Conservation (phyloP, 2,888 invertebrate genomes). For the Lypha dubia region DNA sequence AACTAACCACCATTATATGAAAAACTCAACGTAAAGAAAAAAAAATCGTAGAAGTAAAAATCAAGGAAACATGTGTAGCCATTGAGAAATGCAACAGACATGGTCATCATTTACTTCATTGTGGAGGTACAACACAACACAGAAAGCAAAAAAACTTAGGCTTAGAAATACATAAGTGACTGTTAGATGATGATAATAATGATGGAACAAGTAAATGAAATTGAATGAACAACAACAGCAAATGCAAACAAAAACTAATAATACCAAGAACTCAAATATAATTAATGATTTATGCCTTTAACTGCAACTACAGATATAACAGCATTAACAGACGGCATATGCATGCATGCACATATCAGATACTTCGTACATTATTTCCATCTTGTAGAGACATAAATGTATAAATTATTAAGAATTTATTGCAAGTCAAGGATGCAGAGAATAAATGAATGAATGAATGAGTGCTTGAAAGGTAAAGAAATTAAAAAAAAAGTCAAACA, state of each 20-base stretch:
- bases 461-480: background rate
- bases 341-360: conserved; percentile 22
- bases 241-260: background rate
- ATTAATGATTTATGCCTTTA: conserved; percentile 64
- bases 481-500: conserved; percentile 27
- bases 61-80: conserved; percentile 50
- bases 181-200: conserved; percentile 19
- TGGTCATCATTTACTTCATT: conserved; percentile 53
- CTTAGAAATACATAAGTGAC: conserved; percentile 14
- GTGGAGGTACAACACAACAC: background rate
- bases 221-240: background rate
- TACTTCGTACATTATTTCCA: conserved; percentile 44
- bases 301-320: conserved; percentile 15
- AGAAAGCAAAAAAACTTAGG: background rate
- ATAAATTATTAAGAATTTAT: conserved; percentile 52
- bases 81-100: conserved; percentile 35
- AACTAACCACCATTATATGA: conserved; percentile 41
- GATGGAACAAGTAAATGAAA: conserved; percentile 19
- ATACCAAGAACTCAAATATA: conserved; percentile 42
- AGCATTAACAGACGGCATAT: conserved; percentile 30
- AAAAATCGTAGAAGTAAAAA: background rate
- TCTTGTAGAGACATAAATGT: conserved; percentile 49
- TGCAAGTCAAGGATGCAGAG: conserved; percentile 52
- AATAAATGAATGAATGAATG: conserved; percentile 10
- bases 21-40: background rate